These are phyloP conservation scores for Oopsacas minuta DNA, from an alignment of 37 sponge, comb jelly and placozoan species.

Conservation along the genomic window DNA sequence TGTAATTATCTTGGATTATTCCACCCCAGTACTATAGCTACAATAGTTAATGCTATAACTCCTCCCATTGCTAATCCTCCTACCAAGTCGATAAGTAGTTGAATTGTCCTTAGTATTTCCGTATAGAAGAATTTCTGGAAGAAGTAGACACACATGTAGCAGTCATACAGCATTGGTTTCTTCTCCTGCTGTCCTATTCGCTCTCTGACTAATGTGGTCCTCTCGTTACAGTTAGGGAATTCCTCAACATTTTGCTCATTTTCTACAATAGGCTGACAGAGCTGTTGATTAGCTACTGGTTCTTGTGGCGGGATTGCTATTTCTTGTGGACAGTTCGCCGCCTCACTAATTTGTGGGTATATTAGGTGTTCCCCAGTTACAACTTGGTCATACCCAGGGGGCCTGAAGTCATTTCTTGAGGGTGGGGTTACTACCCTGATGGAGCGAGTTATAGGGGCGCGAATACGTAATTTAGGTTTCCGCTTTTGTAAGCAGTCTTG, in stretches of 20 bases:
- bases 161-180: neutral
- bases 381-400: neutral
- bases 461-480: neutral
- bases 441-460: neutral
- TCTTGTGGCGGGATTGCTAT: neutral
- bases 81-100: neutral
- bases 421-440: neutral
- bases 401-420: neutral
- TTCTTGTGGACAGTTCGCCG: neutral
- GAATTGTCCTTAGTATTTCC: neutral
- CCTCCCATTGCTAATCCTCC: neutral
- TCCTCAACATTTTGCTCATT: neutral
- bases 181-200: neutral
- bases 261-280: neutral
- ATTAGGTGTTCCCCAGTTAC: neutral
- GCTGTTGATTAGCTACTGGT: neutral
- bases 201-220: neutral
- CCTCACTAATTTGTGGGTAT: neutral
- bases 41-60: neutral
- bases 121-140: constrained; percentile 10
- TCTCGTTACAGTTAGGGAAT: neutral
- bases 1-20: neutral
- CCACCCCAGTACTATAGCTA: neutral
- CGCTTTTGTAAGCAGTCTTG: neutral
- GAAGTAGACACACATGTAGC: neutral